phyloP scores from a whole-genome alignment of 2,888 invertebrate genomes.

The Xanthorhoe spadicearia region DNA sequence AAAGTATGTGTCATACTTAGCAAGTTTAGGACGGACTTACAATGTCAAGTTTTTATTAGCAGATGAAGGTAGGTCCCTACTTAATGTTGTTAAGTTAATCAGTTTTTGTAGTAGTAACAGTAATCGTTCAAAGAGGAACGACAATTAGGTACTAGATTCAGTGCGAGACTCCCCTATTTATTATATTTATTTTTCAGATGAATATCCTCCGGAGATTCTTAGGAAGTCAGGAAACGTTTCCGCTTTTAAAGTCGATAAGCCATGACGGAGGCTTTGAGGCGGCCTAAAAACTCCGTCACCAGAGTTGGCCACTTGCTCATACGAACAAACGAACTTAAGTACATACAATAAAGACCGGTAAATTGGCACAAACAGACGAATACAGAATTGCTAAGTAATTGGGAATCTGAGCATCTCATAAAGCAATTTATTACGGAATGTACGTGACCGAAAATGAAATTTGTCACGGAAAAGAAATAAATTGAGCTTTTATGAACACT shows the following conservation, averaged over 20 bases:
- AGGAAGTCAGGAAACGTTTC: too few species aligned
- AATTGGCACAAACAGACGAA: background rate
- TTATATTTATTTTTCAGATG: too few species aligned
- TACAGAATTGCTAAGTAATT: slow-evolving; percentile 6
- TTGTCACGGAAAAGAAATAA: background rate
- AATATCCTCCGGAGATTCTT: too few species aligned
- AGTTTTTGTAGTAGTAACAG: too few species aligned
- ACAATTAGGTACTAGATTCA: too few species aligned
- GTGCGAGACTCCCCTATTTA: too few species aligned
- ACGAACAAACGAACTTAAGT: too few species aligned
- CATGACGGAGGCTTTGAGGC: too few species aligned
- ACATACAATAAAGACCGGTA: background rate
- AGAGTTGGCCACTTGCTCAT: too few species aligned
- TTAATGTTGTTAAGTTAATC: background rate
- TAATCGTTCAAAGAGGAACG: too few species aligned
- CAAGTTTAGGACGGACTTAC: slow-evolving; percentile 5
- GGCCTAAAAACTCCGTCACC: too few species aligned
- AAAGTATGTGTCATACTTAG: slow-evolving; percentile 45
- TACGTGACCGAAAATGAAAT: slow-evolving; percentile 10
- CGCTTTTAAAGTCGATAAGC: too few species aligned
- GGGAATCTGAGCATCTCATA: slow-evolving; percentile 10
- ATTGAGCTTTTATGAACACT: background rate
- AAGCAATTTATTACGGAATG: slow-evolving; percentile 9
- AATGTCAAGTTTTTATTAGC: slow-evolving; percentile 6
- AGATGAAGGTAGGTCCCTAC: background rate